Base-by-base conservation (phyloP, 1,140 invertebrate genomes). In the Magallana gigas region DNA sequence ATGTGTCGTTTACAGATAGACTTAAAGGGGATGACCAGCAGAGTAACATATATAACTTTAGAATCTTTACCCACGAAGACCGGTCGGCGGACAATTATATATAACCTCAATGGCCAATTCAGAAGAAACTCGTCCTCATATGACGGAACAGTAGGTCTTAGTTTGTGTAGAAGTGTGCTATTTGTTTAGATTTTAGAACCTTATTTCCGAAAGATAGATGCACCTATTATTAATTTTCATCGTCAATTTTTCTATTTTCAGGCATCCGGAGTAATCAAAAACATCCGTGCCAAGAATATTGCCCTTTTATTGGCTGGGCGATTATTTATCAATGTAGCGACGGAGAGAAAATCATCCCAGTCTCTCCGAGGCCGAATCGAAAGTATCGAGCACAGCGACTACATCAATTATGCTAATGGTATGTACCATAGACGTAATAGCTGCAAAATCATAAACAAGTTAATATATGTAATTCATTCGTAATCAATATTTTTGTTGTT, bases 291-390 rank as follows among this genome's bases (percentile, higher is more conserved):
- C 8, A 89, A 64, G 82, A 60, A 89, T 16, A 76, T 89, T n/a
- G 83, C 88, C 9, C 84, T 89, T 58, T 48, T 89, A 56, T 57
- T 86, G 14, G 68, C 85, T 59, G 88, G 85, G 7, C 86, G 84
- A 58, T 81, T 89, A 23, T 86, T 60, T 57, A 76, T 89, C 58
- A 89, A 89, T 29, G 88, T 89, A 11, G 88, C 58, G 18, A 89
- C 88, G 16, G 76, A 76, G 2, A 62, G 83, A 16, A 86, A 84
- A 57, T 64, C 81, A n/a, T 76, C 84, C 1, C 71, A 68, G 62
- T 82, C 83, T 48, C 57, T 89, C 57, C 81, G 88, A 8, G 88
- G 88, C n/a, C 86, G 85, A 18, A 89, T 89, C 23, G 85, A 89
- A 83, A 81, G 59, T 8, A 82, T 85, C 5, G 76, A 86, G 2